A percentile compares a stretch with the other conserved stretches of the same genome.
Conservation (phyloP, 2,888 invertebrate genomes). For the Erebia epiphron region DNA sequence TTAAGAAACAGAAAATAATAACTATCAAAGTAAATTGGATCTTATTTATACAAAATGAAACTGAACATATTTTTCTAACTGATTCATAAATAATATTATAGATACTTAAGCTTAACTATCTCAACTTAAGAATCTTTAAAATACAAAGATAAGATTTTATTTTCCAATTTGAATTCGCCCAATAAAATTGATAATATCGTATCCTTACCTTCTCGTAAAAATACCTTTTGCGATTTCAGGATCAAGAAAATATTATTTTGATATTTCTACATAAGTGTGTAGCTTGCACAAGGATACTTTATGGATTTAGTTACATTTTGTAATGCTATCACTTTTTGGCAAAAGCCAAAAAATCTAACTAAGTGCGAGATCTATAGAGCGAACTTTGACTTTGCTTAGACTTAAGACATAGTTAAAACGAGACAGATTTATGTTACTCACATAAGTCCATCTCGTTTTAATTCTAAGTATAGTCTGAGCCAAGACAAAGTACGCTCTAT, state of each 20-base stretch:
- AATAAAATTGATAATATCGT: slow-evolving; percentile 21
- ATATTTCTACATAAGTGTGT: not conserved
- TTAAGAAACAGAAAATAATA: not conserved
- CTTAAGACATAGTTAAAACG: too few species aligned
- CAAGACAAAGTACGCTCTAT: too few species aligned
- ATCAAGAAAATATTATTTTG: slow-evolving; percentile 9
- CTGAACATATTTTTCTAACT: slow-evolving; percentile 13
- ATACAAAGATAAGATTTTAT: slow-evolving; percentile 19
- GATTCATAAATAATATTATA: slow-evolving; percentile 15
- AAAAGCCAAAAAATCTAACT: too few species aligned
- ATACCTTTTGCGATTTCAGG: slow-evolving; percentile 11
- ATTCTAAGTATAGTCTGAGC: too few species aligned
- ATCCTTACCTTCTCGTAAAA: slow-evolving; percentile 17
- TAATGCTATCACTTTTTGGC: too few species aligned
- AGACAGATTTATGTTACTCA: too few species aligned
- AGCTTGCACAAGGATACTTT: too few species aligned
- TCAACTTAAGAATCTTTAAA: too few species aligned
- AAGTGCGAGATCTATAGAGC: too few species aligned
- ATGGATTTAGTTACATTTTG: too few species aligned
- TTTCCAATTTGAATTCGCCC: slow-evolving; percentile 18
- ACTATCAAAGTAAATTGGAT: not conserved
- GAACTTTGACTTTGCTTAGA: too few species aligned
- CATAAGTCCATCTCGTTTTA: too few species aligned
- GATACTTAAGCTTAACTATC: slow-evolving; percentile 10
- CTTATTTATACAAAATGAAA: not conserved